These are phyloP conservation scores for Eilema sororculum DNA, from an alignment of 2,888 invertebrate species.

Conservation along the genomic window DNA sequence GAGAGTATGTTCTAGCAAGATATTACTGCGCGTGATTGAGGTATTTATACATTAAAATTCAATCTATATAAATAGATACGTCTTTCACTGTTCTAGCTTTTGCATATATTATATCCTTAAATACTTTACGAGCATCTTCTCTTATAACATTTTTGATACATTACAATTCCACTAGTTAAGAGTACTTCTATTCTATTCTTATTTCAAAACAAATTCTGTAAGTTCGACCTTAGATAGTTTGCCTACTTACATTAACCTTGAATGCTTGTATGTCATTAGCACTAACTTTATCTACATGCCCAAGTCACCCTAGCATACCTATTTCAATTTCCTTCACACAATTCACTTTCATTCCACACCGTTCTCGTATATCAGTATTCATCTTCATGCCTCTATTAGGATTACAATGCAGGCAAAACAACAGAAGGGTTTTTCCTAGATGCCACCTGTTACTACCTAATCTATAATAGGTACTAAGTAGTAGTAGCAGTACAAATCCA, in stretches of 20 bases:
- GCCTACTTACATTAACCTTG: background rate
- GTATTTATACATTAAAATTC: too few relatives aligned
- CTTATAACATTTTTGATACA: too few relatives aligned
- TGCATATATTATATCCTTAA: background rate
- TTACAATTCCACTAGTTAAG: too few relatives aligned
- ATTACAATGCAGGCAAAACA: conserved; percentile 7
- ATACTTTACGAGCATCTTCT: background rate
- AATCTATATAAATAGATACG: background rate
- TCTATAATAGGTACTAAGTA: conserved; percentile 12
- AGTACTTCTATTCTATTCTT: background rate
- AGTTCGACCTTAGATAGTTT: background rate
- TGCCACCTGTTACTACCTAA: conserved; percentile 17
- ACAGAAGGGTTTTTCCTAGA: conserved; percentile 15
- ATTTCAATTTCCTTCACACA: background rate
- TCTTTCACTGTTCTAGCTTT: background rate
- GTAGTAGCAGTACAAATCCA: conserved; percentile 41
- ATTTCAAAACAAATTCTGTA: background rate
- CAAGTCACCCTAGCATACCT: background rate
- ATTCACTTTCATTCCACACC: background rate
- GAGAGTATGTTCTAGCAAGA: background rate
- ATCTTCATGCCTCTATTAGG: background rate
- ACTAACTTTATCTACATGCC: background rate
- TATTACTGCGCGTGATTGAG: background rate
- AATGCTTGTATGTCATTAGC: background rate
- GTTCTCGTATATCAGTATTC: background rate